These are phyloP conservation scores for Condylostylus longicornis DNA, from an alignment of 1,140 invertebrate species.

Conservation along the genomic window DNA sequence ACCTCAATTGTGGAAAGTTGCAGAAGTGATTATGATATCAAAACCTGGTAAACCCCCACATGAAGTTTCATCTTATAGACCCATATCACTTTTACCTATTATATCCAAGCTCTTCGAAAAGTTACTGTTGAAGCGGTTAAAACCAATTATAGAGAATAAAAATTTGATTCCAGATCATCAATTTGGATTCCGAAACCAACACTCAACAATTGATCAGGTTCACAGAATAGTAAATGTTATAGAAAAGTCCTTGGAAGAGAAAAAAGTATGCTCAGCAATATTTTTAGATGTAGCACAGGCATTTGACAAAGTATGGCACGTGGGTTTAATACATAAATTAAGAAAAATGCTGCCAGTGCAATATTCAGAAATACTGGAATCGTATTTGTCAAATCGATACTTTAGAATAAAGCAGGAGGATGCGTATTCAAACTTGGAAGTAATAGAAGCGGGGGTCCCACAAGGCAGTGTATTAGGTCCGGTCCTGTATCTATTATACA, in stretches of 20 bases:
- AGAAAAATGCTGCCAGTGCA: slow-evolving; percentile 7
- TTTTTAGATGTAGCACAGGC: slow-evolving; percentile 25
- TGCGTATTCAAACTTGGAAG: slow-evolving; percentile 6
- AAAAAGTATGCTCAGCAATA: slow-evolving; percentile 13
- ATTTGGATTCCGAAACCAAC: slow-evolving; percentile 25
- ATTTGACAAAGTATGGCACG: slow-evolving; percentile 23
- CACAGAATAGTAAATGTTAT: slow-evolving; percentile 22
- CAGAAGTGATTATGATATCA: slow-evolving; percentile 24
- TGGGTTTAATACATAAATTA: slow-evolving; percentile 21
- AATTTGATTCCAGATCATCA: slow-evolving; percentile 19
- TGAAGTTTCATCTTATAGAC: slow-evolving; percentile 14
- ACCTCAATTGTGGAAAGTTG: slow-evolving; percentile 23
- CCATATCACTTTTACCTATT: slow-evolving; percentile 24
- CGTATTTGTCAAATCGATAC: slow-evolving; percentile 13
- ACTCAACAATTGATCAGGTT: slow-evolving; percentile 25
- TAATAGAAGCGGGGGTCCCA: slow-evolving; percentile 12
- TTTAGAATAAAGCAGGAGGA: slow-evolving; percentile 14
- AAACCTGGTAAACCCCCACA: slow-evolving; percentile 23
- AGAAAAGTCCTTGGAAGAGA: slow-evolving; percentile 10
- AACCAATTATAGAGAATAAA: slow-evolving; percentile 8
- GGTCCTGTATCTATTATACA: slow-evolving; percentile 11
- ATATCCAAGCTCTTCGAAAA: slow-evolving; percentile 25
- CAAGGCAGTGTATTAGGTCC: slow-evolving; percentile 14
- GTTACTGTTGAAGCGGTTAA: slow-evolving; percentile 12
- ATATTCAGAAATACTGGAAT: slow-evolving; percentile 10